These are phyloP conservation scores for Phaetusa simplex DNA, from an alignment of 2,113 vertebrate species.

Conservation along the genomic window DNA sequence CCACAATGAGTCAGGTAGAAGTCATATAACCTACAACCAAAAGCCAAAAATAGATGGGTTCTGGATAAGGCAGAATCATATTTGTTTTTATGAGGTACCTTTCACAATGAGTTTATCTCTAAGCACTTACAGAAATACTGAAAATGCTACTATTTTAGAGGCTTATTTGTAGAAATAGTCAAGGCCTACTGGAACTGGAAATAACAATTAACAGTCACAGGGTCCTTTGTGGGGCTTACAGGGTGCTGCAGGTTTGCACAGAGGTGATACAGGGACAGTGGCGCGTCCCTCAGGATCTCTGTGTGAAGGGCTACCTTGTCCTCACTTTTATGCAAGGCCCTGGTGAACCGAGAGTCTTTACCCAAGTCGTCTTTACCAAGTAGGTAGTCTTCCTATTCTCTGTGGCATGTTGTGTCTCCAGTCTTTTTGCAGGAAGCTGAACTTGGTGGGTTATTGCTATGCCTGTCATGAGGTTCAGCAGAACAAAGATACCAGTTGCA, in stretches of 20 bases:
- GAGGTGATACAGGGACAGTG: not conserved
- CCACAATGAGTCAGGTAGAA: not conserved
- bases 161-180: not conserved
- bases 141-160: not conserved
- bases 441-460: not conserved
- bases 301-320: not conserved
- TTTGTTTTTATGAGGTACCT: slow-evolving; percentile 19
- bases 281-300: not conserved
- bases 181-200: not conserved
- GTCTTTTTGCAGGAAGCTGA: not conserved
- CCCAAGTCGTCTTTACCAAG: not conserved
- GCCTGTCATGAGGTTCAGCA: not conserved
- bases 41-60: not conserved
- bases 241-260: not conserved
- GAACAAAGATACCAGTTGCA: not conserved
- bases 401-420: not conserved
- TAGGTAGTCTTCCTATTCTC: not conserved
- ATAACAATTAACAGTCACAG: not conserved
- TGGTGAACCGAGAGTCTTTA: not conserved
- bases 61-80: not conserved
- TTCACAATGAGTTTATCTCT: not conserved
- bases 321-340: not conserved
- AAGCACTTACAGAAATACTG: not conserved
- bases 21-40: not conserved
- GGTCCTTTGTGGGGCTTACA: not conserved